These are phyloP conservation scores for Neolamprologus hecqui DNA, from an alignment of 2,113 vertebrate species.

Conservation along the genomic window DNA sequence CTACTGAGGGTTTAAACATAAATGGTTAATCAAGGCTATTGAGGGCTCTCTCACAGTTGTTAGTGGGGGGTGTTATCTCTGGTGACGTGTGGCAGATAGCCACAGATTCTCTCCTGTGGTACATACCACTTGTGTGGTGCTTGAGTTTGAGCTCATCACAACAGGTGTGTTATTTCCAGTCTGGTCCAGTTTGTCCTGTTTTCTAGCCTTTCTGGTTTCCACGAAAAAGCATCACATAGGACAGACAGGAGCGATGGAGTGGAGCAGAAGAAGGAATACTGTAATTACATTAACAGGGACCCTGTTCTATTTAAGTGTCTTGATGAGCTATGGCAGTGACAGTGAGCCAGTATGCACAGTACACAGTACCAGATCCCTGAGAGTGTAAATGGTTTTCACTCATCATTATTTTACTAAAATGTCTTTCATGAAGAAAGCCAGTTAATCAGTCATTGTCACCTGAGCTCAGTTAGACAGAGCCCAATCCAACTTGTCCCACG, in stretches of 20 bases:
- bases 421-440: background rate
- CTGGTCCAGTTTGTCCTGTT: background rate
- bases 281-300: background rate
- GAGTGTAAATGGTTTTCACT: background rate
- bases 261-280: background rate
- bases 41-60: slow-evolving; percentile 4
- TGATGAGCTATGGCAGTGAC: background rate
- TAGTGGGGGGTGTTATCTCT: background rate
- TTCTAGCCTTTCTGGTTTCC: background rate
- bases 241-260: background rate
- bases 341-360: background rate
- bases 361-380: background rate
- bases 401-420: background rate
- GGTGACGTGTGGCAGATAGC: background rate
- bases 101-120: background rate
- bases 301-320: background rate
- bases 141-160: background rate
- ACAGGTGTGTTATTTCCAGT: slow-evolving; percentile 11
- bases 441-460: background rate
- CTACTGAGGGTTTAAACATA: slow-evolving; percentile 16
- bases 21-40: slow-evolving; percentile 47
- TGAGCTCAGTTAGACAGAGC: background rate
- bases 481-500: background rate
- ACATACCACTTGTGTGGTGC: background rate
- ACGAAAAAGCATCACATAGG: background rate